phyloP scores from a whole-genome alignment of 2,888 invertebrate species.

The Eurois occulta region DNA sequence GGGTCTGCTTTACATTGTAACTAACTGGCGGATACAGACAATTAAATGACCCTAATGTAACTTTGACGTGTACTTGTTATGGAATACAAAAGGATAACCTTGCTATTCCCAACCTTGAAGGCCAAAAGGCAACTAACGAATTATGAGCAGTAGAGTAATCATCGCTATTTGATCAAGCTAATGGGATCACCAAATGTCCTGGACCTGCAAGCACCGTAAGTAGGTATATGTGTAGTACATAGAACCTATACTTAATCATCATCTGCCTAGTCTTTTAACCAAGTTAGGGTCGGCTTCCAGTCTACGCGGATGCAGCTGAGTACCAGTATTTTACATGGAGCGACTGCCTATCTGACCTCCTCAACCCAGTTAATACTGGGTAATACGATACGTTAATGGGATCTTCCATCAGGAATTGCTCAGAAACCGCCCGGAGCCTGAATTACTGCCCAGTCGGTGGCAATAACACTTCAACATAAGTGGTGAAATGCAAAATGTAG shows the following conservation, averaged over 20 bases:
- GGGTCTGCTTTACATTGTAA: conserved; percentile 22
- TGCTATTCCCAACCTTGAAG: conserved; percentile 8
- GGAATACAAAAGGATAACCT: conserved; percentile 2
- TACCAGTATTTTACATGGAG: no score
- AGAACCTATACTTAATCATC: background rate
- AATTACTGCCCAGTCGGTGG: background rate
- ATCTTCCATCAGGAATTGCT: background rate
- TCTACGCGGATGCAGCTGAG: no score
- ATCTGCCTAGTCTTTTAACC: no score
- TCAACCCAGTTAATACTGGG: no score
- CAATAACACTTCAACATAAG: background rate
- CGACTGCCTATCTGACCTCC: no score
- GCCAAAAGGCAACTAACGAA: background rate
- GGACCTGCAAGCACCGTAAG: background rate
- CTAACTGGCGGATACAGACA: conserved; percentile 13
- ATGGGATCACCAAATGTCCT: no score
- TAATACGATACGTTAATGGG: no score
- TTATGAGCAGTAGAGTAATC: background rate
- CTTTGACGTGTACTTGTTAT: conserved; percentile 1
- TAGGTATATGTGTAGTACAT: no score
- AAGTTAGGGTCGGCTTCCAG: no score
- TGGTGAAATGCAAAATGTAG: background rate
- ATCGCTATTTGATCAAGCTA: background rate
- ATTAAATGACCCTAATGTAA: conserved; percentile 22
- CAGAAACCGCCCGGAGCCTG: background rate